Conservation (phyloP, 37 sponge, comb jelly and placozoan genomes). For the Eunapius fragilis region DNA sequence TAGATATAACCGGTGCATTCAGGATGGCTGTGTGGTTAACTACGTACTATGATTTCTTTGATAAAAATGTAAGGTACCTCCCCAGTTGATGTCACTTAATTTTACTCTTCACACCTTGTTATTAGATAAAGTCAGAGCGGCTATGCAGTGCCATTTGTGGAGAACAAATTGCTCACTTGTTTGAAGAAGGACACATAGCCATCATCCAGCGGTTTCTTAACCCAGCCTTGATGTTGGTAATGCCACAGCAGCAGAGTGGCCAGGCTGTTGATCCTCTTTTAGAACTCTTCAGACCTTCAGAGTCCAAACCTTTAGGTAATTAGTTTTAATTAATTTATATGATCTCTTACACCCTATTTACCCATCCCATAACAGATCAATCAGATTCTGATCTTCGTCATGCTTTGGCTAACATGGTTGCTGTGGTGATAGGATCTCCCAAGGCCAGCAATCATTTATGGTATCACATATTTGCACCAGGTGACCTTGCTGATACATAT, state of each 20-base stretch:
- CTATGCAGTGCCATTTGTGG: neutral
- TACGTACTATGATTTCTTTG: constrained; percentile 61
- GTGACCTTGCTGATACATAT: constrained; percentile 62
- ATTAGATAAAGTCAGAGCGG: too few relatives aligned
- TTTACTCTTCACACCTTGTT: too few relatives aligned
- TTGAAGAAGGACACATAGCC: neutral
- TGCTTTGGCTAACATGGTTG: constrained; percentile 79
- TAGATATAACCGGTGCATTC: neutral
- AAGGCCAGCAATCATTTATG: constrained; percentile 79
- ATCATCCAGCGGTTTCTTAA: neutral
- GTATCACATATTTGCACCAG: constrained; percentile 70
- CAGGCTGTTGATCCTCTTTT: neutral
- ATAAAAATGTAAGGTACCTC: too few relatives aligned
- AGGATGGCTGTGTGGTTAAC: constrained; percentile 76
- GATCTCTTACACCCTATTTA: too few relatives aligned
- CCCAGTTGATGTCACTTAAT: too few relatives aligned
- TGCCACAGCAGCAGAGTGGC: neutral
- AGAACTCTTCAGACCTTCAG: neutral
- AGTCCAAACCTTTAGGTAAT: neutral
- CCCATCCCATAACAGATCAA: constrained; percentile 49
- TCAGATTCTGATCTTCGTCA: constrained; percentile 57
- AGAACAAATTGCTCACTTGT: neutral
- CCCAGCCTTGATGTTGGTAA: neutral
- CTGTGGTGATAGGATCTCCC: constrained; percentile 70
- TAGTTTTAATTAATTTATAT: neutral